A percentile compares a stretch with the other conserved stretches of the same genome.
These are phyloP conservation scores for Chinchilla lanigera DNA, from an alignment of 2,113 vertebrate species.

Conservation along the genomic window DNA sequence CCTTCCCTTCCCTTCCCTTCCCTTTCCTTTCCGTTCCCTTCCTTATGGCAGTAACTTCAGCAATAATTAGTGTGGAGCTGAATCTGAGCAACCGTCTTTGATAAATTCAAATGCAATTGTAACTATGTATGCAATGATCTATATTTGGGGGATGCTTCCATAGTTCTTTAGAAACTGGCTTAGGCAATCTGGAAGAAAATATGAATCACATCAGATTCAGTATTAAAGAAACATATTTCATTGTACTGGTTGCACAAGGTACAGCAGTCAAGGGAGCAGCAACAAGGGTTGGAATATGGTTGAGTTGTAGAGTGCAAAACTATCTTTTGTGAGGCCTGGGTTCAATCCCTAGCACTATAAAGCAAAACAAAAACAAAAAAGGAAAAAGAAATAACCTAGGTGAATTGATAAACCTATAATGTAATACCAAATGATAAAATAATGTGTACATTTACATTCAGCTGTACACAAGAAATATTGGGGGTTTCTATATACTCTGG, in stretches of 20 bases:
- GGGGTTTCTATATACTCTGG: background rate
- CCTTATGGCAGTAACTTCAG: background rate
- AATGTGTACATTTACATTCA: background rate
- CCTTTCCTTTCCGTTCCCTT: background rate
- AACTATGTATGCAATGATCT: background rate
- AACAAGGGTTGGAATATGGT: background rate
- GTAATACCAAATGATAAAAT: background rate
- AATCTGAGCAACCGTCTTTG: background rate
- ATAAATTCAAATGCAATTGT: background rate
- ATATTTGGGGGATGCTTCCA: background rate
- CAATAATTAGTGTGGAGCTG: background rate
- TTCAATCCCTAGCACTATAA: background rate
- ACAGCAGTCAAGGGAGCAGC: background rate
- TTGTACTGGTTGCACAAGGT: background rate
- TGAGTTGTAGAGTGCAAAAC: background rate
- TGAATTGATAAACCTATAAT: background rate
- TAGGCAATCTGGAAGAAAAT: background rate
- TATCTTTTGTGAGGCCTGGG: background rate
- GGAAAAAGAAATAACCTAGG: background rate
- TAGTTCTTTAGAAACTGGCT: background rate
- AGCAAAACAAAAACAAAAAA: background rate
- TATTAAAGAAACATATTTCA: background rate
- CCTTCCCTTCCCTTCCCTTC: too few species aligned
- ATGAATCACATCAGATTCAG: background rate
- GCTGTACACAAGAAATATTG: background rate